Conservation (phyloP, 2,797 vertebrate genomes). For the Acomys russatus region DNA sequence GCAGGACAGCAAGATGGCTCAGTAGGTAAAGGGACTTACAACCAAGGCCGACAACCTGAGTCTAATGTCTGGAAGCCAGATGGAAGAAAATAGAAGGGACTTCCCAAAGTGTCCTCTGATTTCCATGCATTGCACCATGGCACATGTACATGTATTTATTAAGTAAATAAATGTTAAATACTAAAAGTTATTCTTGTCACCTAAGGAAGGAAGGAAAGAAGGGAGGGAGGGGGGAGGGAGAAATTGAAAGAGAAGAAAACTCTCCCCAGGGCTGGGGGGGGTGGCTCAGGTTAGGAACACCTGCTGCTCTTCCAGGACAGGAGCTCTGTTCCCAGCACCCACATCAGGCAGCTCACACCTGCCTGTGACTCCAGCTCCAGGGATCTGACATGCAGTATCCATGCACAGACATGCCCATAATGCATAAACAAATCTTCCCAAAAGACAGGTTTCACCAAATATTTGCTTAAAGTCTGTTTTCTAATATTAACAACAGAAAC, state of each 20-base stretch:
- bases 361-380: no score
- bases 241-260: background rate
- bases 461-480: conserved; percentile 30
- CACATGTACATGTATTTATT: background rate
- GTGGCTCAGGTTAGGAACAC: no score
- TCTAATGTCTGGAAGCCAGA: background rate
- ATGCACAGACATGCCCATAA: no score
- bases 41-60: background rate
- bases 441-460: conserved; percentile 5
- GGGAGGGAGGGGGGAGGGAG: background rate
- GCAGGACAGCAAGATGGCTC: background rate
- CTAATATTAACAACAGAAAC: background rate
- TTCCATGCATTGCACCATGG: background rate
- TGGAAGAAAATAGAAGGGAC: background rate
- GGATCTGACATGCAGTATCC: no score
- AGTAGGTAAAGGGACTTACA: background rate
- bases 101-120: background rate
- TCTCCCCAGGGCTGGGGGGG: background rate
- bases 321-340: no score
- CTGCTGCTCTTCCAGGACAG: no score
- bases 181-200: background rate
- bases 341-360: no score
- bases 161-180: background rate
- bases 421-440: background rate
- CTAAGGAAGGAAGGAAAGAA: background rate